These are phyloP conservation scores for Eupithecia subfuscata DNA, from an alignment of 2,888 invertebrate genomes.

Conservation along the genomic window DNA sequence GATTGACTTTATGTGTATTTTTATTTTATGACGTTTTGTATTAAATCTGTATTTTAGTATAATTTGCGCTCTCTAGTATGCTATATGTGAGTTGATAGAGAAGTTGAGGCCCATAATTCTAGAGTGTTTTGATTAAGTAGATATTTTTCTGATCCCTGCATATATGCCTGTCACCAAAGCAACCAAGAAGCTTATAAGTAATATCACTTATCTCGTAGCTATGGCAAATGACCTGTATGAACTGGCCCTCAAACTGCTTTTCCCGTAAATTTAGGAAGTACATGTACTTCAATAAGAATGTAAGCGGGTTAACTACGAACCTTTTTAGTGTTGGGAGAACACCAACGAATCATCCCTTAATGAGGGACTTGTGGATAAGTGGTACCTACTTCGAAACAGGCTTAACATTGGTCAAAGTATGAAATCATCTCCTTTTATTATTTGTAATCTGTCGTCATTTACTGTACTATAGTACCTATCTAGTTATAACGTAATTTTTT, in stretches of 20 bases:
- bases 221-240: not conserved
- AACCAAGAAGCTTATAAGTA: not conserved
- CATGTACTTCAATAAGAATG: no score
- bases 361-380: no score
- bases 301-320: no score
- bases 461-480: not conserved
- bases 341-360: no score
- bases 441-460: not conserved
- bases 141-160: not conserved
- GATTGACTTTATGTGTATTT: slow-evolving; percentile 4
- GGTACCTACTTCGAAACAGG: no score
- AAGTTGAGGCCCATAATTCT: not conserved
- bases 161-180: not conserved
- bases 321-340: no score
- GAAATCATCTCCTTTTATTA: not conserved
- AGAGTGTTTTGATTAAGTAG: not conserved
- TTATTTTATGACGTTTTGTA: not conserved
- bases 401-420: not conserved
- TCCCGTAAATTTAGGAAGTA: not conserved
- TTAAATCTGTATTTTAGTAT: slow-evolving; percentile 4
- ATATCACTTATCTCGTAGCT: not conserved
- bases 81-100: not conserved
- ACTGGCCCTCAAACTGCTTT: not conserved
- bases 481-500: not conserved
- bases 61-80: not conserved